Evolutionary conservation across 2,113 vertebrate species (phyloP), one percentile per base, ranked within the genome.

Genomic region (Channa argus): DNA sequence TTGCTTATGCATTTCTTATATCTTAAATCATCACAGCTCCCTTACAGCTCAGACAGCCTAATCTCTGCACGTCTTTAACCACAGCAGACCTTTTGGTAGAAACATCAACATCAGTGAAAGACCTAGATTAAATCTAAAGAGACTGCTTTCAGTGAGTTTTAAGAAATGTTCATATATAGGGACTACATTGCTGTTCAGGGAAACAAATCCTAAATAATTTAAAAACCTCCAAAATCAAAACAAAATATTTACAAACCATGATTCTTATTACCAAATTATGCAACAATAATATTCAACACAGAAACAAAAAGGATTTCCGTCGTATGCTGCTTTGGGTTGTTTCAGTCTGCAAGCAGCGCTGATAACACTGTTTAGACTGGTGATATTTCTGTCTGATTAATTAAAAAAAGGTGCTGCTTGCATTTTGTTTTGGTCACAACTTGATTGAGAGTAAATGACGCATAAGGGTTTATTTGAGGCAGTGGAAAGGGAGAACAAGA

Each of bases 291-390:
- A 45, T 14, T n/a, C 13, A 15, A 67, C 14, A n/a, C 56, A 70
- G 34, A 76, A 34, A 61, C 59, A 56, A 50, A 68, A 69, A 33
- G 5, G 47, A 36, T 76, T 80, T 64, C 66, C 70, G 54, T 63
- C 52, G 62, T 8, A 0, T 43, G 50, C 37, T 54, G 53, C 63
- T 49, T 59, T 56, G 24, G 58, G 38, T 59, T 1, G 2, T 76
- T 82, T 69, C 49, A 60, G 61, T 71, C 82, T 82, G 69, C 66
- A 63, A 50, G 41, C 68, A 58, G 44, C 24, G 10, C 77, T 82
- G 88, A 90, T 91, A 89, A 83, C 49, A 55, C 38, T 91, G 88
- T 91, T 86, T 90, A 84, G 85, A 82, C 87, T 89, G 79, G 55
- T 45, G 81, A 80, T 37, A 45, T 24, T 59, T 54, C 52, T 15